Percentiles rank a stretch among this genome's conserved stretches.
phyloP scores from a whole-genome alignment of 2,113 vertebrate genomes.

The Arizona elegans region DNA sequence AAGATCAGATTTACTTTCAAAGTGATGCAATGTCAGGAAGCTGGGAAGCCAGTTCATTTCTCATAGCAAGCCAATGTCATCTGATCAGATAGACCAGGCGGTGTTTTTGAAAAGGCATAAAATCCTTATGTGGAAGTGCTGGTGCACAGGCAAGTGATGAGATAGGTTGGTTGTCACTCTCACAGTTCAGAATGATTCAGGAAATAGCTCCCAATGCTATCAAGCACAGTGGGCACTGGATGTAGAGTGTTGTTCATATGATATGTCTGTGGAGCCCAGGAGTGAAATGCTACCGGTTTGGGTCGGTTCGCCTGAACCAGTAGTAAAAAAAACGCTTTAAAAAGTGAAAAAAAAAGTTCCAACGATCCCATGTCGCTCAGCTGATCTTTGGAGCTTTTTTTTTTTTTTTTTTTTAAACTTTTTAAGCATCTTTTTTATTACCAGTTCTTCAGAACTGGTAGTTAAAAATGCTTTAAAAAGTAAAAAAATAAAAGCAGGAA shows the following conservation, averaged over 20 bases:
- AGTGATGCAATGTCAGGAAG: background rate
- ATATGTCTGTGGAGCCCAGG: background rate
- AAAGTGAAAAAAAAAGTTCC: no score
- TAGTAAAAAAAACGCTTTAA: no score
- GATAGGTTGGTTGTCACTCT: background rate
- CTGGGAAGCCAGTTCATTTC: background rate
- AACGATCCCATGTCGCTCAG: no score
- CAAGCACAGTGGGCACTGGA: background rate
- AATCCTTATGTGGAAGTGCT: background rate
- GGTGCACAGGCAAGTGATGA: background rate
- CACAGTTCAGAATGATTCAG: background rate
- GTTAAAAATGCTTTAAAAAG: no score
- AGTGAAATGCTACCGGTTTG: no score
- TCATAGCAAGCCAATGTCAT: background rate
- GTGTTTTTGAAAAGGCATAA: background rate
- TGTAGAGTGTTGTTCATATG: background rate
- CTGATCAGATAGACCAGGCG: background rate
- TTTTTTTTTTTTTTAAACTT: no score
- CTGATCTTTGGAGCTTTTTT: no score
- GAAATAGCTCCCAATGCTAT: background rate
- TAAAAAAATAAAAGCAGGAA: no score
- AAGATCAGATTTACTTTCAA: background rate
- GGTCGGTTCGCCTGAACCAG: no score
- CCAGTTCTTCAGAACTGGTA: no score
- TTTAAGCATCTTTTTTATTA: no score